Conservation (phyloP, 1,140 invertebrate genomes). For the Danaus melanippus region DNA sequence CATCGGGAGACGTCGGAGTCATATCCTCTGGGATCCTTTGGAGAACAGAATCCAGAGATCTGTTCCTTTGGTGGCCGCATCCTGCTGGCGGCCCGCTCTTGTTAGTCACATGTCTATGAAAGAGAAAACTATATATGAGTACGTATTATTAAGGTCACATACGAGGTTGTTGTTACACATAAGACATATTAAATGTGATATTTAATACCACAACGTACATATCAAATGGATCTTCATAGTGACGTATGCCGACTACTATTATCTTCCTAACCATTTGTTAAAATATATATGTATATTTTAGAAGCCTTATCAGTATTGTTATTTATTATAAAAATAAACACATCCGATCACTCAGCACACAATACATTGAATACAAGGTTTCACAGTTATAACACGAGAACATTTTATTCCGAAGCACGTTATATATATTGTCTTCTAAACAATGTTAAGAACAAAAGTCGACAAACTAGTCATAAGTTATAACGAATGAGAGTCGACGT, state of each 20-base stretch:
- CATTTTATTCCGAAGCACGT: too few relatives aligned
- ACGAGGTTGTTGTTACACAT: neutral
- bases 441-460: constrained; percentile 22
- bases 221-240: constrained; percentile 66
- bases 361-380: too few relatives aligned
- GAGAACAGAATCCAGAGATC: constrained; percentile 88
- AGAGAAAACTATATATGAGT: constrained; percentile 27
- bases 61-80: constrained; percentile 86
- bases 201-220: constrained; percentile 36
- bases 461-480: too few relatives aligned
- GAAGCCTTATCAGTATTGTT: too few relatives aligned
- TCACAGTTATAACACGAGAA: too few relatives aligned
- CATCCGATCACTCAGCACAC: too few relatives aligned
- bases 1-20: constrained; percentile 84
- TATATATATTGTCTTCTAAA: constrained; percentile 9
- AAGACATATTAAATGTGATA: constrained; percentile 1
- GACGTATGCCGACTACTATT: constrained; percentile 57
- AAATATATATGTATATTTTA: neutral
- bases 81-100: constrained; percentile 58
- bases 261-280: constrained; percentile 63
- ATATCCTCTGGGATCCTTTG: constrained; percentile 90
- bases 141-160: constrained; percentile 1
- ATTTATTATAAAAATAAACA: too few relatives aligned
- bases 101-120: constrained; percentile 60
- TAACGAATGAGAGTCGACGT: constrained; percentile 4